Evolutionary conservation across 1,140 invertebrate species (phyloP).

Genomic region (Papilio polytes): DNA sequence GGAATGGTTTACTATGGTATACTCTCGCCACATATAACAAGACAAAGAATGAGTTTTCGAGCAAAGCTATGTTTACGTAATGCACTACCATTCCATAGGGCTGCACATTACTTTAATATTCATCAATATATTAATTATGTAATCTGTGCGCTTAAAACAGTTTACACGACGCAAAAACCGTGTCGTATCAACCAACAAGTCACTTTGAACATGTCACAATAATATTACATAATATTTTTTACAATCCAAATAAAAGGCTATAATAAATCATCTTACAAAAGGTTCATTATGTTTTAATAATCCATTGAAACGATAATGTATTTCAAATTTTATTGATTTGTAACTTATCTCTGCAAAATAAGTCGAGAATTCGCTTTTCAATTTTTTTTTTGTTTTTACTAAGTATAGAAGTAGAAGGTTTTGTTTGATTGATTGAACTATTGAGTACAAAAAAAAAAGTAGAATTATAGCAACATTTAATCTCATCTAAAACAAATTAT

Average conservation of each 20-base stretch:
- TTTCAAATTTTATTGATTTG: slow-evolving; percentile 32
- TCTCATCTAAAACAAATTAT: too few species aligned
- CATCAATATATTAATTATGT: slow-evolving; percentile 23
- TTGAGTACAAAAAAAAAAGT: too few species aligned
- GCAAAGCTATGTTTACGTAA: slow-evolving; percentile 67
- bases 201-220: not conserved
- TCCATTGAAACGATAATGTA: not conserved
- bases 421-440: too few species aligned
- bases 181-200: slow-evolving; percentile 12
- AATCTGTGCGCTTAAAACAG: slow-evolving; percentile 8
- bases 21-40: slow-evolving; percentile 40
- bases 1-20: slow-evolving; percentile 8
- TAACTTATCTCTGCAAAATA: not conserved
- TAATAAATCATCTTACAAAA: slow-evolving; percentile 5
- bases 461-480: too few species aligned
- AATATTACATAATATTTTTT: not conserved
- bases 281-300: not conserved
- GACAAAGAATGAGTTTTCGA: slow-evolving; percentile 72
- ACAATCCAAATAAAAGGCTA: slow-evolving; percentile 6
- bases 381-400: too few species aligned
- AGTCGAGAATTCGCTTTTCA: too few species aligned
- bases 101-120: slow-evolving; percentile 38
- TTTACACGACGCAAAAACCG: slow-evolving; percentile 9
- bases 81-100: slow-evolving; percentile 53
- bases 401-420: too few species aligned